A percentile compares a stretch with the other conserved stretches of the same genome.
These are phyloP conservation scores for Acanthisitta chloris DNA, from an alignment of 2,113 vertebrate species.

Conservation along the genomic window DNA sequence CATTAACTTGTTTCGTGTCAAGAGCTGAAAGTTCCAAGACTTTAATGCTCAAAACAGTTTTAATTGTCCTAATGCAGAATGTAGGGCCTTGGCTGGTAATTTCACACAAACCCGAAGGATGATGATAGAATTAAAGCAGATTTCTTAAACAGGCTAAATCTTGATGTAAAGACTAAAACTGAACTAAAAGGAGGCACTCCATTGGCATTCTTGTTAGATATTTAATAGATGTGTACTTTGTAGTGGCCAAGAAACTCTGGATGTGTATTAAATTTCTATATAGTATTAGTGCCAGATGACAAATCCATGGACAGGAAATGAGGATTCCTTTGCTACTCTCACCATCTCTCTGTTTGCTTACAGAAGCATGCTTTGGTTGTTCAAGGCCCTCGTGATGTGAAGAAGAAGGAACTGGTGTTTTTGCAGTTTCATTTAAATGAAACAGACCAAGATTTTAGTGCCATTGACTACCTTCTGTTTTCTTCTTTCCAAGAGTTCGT, in stretches of 20 bases:
- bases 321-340: neutral
- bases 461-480: slow-evolving; percentile 96
- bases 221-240: neutral
- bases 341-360: neutral
- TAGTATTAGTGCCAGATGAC: neutral
- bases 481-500: slow-evolving; percentile 84
- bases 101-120: neutral
- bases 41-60: neutral
- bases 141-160: neutral
- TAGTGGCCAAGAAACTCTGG: neutral
- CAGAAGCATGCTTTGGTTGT: slow-evolving; percentile 89
- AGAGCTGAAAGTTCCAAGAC: neutral
- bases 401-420: slow-evolving; percentile 90
- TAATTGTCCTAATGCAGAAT: neutral
- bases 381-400: slow-evolving; percentile 88
- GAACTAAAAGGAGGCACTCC: neutral
- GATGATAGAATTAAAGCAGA: neutral
- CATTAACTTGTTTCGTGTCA: neutral
- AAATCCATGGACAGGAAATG: neutral
- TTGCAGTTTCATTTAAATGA: slow-evolving; percentile 92
- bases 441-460: slow-evolving; percentile 94
- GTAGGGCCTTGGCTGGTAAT: neutral
- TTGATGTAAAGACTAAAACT: neutral
- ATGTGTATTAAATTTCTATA: neutral
- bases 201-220: neutral